Base-by-base conservation (phyloP, 2,113 vertebrate genomes). In the Eptesicus fuscus region DNA sequence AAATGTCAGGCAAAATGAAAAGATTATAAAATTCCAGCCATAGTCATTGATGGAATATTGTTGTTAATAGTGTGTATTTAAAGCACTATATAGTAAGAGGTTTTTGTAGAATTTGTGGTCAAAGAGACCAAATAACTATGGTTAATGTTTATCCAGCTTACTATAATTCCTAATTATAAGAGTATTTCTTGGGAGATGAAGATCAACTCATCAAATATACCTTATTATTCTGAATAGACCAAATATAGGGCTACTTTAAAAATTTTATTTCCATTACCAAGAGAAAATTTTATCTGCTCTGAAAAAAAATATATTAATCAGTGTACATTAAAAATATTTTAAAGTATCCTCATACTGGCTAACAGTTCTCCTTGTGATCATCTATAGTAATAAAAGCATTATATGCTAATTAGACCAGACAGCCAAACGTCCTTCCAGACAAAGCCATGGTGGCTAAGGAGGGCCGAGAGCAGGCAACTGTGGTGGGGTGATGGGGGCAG, bases 1-100 rank as follows among this genome's bases (percentile, higher is more conserved):
- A 88, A 93, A 73, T 56, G 65, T 88, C 30, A 95, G 47, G 22
- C 28, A 80, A 86, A 94, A 63, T 92, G 16, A 91, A 90, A 88
- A 93, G 5, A 90, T 44, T 79, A 10, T 28, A 82, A 67, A 90
- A 92, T 70, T 84, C 22, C 67, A 90, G 5, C 30, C 65, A 59
- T 67, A 84, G 30, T 7, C 77, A 71, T 77, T 88, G 53, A 37
- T 77, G 18, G 16, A 83, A 79, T 65, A 90, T 47, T 59, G 9
- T 73, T 20, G 6, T 74, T 67, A 69, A 56, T n/a, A 44, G 9
- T 42, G 23, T 18, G 18, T 61, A 51, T 47, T 85, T 18, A 92
- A 88, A 96, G 20, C 7, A 6, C 56, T 83, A 4, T 53, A 0
- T 92, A 42, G 7, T 90, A 95, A 79, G 47, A 74, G 18, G 2